A percentile compares a stretch with the other conserved stretches of the same genome.
Evolutionary conservation across 1,140 invertebrate species (phyloP).

Genomic region (Gryon sp.): DNA sequence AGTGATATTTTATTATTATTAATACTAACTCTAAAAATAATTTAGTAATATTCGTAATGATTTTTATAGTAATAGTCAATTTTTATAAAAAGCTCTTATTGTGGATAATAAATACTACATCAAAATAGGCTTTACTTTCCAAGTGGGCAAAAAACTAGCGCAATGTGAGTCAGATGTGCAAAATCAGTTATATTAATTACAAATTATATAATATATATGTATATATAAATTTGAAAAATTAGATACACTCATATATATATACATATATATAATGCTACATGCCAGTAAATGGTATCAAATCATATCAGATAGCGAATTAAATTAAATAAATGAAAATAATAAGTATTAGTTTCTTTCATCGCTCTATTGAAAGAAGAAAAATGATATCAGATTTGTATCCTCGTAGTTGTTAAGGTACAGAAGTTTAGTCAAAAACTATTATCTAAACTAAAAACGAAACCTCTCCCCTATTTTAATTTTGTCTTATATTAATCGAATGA

Average conservation of each 20-base stretch:
- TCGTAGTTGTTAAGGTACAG: conserved; percentile 1
- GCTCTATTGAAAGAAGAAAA: too few species aligned
- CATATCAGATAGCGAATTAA: too few species aligned
- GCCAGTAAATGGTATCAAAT: too few species aligned
- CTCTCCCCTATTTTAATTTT: neutral
- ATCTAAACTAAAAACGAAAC: neutral
- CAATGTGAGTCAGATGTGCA: conserved; percentile 70
- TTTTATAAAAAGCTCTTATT: too few species aligned
- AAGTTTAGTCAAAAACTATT: conserved; percentile 8
- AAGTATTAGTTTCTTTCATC: too few species aligned
- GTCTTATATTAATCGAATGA: conserved; percentile 19
- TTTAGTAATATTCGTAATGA: too few species aligned
- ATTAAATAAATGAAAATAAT: conserved; percentile 6
- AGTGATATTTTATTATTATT: too few species aligned
- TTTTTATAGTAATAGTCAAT: too few species aligned
- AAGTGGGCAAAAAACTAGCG: conserved; percentile 73
- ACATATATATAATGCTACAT: too few species aligned
- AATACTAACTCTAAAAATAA: too few species aligned
- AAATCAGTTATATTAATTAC: too few species aligned
- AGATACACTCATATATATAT: too few species aligned
- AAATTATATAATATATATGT: conserved; percentile 2
- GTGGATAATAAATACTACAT: conserved; percentile 48
- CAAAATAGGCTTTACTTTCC: conserved; percentile 73
- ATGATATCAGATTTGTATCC: neutral
- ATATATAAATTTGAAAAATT: neutral